These are phyloP conservation scores for Geopemphigus sp. DNA, from an alignment of 1,140 invertebrate species.

Conservation along the genomic window DNA sequence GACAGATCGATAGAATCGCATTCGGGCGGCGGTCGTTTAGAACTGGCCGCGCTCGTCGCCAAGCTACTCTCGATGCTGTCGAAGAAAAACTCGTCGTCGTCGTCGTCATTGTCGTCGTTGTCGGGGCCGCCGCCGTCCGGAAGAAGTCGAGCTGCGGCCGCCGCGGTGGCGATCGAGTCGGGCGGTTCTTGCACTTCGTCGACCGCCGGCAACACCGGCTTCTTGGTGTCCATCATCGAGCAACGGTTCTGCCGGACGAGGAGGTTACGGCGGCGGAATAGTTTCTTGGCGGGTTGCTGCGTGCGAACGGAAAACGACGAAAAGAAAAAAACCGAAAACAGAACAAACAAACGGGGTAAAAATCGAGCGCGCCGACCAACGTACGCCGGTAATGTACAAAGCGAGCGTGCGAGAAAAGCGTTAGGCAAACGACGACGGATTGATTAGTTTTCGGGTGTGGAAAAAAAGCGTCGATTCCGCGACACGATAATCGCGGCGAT, in stretches of 20 bases:
- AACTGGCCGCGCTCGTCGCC: constrained; percentile 28
- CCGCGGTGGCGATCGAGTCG: neutral
- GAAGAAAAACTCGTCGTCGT: constrained; percentile 33
- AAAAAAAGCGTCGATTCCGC: too few relatives aligned
- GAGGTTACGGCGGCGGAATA: constrained; percentile 39
- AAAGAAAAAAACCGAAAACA: neutral
- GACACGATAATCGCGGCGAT: too few relatives aligned
- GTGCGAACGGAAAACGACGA: neutral
- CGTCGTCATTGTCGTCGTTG: neutral
- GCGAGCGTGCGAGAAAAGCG: neutral
- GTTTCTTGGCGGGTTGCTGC: constrained; percentile 16
- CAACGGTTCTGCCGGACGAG: constrained; percentile 15
- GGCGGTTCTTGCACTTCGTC: constrained; percentile 38
- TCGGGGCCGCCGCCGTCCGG: neutral
- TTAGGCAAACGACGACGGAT: too few relatives aligned
- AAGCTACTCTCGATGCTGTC: constrained; percentile 46
- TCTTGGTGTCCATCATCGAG: constrained; percentile 17
- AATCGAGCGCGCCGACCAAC: neutral
- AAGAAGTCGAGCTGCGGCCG: neutral
- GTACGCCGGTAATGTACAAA: too few relatives aligned
- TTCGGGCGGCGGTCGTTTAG: constrained; percentile 3
- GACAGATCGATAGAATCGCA: constrained; percentile 42
- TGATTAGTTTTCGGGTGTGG: too few relatives aligned
- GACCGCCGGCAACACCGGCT: constrained; percentile 32
- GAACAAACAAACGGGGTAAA: neutral